Conservation (phyloP, 2,888 invertebrate species). For the Thereva unica region DNA sequence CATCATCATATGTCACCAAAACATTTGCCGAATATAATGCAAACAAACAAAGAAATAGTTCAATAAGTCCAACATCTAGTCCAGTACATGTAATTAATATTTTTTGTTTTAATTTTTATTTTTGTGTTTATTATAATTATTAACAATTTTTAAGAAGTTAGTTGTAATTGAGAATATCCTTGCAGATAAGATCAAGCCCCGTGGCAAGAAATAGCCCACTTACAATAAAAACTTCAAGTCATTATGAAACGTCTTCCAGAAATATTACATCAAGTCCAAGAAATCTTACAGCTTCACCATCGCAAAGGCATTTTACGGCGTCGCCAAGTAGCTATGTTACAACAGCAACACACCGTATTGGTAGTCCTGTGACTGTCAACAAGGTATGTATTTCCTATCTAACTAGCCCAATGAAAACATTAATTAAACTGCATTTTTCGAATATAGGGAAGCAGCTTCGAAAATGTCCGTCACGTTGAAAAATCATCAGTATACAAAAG, state of each 20-base stretch:
- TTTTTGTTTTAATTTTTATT: constrained; percentile 3
- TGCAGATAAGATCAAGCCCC: constrained; percentile 56
- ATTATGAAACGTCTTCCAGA: constrained; percentile 52
- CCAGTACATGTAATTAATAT: constrained; percentile 54
- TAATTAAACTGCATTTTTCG: not conserved
- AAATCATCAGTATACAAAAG: constrained; percentile 61
- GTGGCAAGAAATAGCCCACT: constrained; percentile 54
- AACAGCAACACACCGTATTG: constrained; percentile 58
- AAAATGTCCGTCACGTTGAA: constrained; percentile 55
- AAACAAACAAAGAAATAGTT: constrained; percentile 42
- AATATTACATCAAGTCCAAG: constrained; percentile 54
- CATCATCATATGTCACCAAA: constrained; percentile 42
- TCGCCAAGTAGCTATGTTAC: constrained; percentile 63
- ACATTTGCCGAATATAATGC: constrained; percentile 43
- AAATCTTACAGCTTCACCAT: constrained; percentile 54
- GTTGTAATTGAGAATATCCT: not conserved
- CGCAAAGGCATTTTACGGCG: constrained; percentile 56
- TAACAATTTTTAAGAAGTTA: constrained; percentile 7
- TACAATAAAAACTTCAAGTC: constrained; percentile 56
- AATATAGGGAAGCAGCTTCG: constrained; percentile 49
- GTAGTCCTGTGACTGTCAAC: constrained; percentile 52
- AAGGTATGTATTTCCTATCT: constrained; percentile 6
- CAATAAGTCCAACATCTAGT: constrained; percentile 53
- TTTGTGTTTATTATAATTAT: constrained; percentile 23
- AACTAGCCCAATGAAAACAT: constrained; percentile 24